Conservation (phyloP, 2,888 invertebrate genomes). For the Synanthedon formicaeformis region DNA sequence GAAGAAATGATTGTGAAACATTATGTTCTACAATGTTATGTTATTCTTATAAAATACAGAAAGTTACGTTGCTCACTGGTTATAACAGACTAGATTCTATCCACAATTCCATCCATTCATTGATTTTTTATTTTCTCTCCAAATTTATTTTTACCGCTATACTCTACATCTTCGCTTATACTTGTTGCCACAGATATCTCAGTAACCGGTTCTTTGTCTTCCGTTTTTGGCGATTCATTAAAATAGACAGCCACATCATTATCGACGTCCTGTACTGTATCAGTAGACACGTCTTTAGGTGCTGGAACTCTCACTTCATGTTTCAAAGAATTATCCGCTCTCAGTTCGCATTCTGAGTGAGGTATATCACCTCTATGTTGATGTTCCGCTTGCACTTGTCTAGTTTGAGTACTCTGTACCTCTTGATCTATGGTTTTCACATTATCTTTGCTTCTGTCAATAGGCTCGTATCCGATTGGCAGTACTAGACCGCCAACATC, state of each 20-base stretch:
- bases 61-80: neutral
- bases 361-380: conserved; percentile 32
- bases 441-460: conserved; percentile 36
- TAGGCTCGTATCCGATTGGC: conserved; percentile 55
- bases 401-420: conserved; percentile 29
- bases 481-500: conserved; percentile 38
- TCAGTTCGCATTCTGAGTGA: conserved; percentile 44
- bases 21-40: too few relatives aligned
- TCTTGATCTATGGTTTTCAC: conserved; percentile 28
- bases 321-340: conserved; percentile 51
- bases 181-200: conserved; percentile 62
- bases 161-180: conserved; percentile 44
- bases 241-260: conserved; percentile 74
- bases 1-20: too few relatives aligned
- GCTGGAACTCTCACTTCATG: conserved; percentile 53
- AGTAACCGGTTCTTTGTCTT: conserved; percentile 41
- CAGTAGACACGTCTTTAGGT: conserved; percentile 26
- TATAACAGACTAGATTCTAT: neutral
- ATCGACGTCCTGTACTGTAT: conserved; percentile 51
- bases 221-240: conserved; percentile 22
- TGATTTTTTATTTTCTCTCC: conserved; percentile 26
- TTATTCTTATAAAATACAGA: too few relatives aligned
- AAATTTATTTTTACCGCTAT: conserved; percentile 23
- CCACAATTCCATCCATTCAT: neutral
- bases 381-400: conserved; percentile 25